These are phyloP conservation scores for Aphidius gifuensis DNA, from an alignment of 1,140 invertebrate species.

Conservation along the genomic window DNA sequence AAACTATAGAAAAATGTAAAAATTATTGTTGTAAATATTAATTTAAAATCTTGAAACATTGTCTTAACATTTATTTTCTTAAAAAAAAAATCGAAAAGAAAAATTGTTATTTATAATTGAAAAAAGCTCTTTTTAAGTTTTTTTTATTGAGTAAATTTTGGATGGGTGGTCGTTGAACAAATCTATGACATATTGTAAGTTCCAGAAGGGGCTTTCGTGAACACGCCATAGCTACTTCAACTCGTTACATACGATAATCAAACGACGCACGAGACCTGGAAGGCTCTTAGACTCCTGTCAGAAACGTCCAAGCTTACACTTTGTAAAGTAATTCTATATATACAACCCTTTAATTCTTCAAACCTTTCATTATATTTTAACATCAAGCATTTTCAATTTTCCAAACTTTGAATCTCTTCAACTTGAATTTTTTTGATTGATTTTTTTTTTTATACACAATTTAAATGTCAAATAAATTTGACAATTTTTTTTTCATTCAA, in stretches of 20 bases:
- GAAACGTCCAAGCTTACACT: slow-evolving; percentile 27
- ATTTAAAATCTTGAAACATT: neutral
- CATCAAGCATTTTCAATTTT: neutral
- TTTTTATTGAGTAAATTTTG: too few relatives aligned
- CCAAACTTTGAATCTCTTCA: neutral
- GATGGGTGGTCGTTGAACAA: too few relatives aligned
- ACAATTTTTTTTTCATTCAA: too few relatives aligned
- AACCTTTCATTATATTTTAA: slow-evolving; percentile 1
- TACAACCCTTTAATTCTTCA: slow-evolving; percentile 4
- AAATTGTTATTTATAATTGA: too few relatives aligned
- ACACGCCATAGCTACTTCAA: slow-evolving; percentile 51
- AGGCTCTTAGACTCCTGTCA: slow-evolving; percentile 43
- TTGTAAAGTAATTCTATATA: slow-evolving; percentile 23
- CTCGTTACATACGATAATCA: slow-evolving; percentile 55
- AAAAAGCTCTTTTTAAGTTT: too few relatives aligned
- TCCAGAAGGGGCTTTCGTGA: slow-evolving; percentile 26
- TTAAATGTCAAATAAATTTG: too few relatives aligned
- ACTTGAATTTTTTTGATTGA: neutral
- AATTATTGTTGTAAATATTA: neutral
- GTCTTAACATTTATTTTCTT: too few relatives aligned
- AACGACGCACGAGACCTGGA: slow-evolving; percentile 51
- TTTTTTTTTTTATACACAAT: too few relatives aligned
- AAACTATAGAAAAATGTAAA: neutral
- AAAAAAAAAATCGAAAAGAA: too few relatives aligned
- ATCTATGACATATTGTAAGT: slow-evolving; percentile 1